These are phyloP conservation scores for Furnarius figulus DNA, from an alignment of 2,113 vertebrate species.

Conservation along the genomic window DNA sequence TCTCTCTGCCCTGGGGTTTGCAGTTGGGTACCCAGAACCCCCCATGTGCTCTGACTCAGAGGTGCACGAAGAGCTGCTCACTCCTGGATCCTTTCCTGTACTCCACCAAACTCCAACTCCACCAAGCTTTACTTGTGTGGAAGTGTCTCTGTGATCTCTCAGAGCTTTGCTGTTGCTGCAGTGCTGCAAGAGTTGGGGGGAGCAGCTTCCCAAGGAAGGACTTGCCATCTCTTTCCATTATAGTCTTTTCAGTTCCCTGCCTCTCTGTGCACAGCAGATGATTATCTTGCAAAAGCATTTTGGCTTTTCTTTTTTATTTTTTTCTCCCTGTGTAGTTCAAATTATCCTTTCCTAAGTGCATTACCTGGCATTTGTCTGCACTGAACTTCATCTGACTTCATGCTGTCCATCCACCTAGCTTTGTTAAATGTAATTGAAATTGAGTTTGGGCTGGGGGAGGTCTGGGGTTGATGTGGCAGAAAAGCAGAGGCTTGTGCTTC, in stretches of 20 bases:
- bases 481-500: slow-evolving; percentile 23
- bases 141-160: neutral
- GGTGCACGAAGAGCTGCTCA: neutral
- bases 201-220: slow-evolving; percentile 35
- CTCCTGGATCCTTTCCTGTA: neutral
- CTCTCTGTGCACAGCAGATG: slow-evolving; percentile 51
- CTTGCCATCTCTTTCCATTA: slow-evolving; percentile 14
- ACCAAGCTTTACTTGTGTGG: neutral
- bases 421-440: slow-evolving; percentile 47
- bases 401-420: slow-evolving; percentile 18
- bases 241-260: slow-evolving; percentile 3
- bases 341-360: slow-evolving; percentile 56
- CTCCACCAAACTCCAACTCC: neutral
- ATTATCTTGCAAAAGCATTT: slow-evolving; percentile 46
- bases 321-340: slow-evolving; percentile 2
- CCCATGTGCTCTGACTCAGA: accelerated
- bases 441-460: slow-evolving; percentile 15
- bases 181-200: neutral
- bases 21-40: neutral
- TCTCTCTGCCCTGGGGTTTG: neutral
- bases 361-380: slow-evolving; percentile 54
- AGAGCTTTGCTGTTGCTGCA: neutral
- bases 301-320: neutral
- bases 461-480: slow-evolving; percentile 4
- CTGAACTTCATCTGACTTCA: slow-evolving; percentile 48